Base-by-base conservation (phyloP, 1,140 invertebrate species). In the Cyphomyrmex costatus region DNA sequence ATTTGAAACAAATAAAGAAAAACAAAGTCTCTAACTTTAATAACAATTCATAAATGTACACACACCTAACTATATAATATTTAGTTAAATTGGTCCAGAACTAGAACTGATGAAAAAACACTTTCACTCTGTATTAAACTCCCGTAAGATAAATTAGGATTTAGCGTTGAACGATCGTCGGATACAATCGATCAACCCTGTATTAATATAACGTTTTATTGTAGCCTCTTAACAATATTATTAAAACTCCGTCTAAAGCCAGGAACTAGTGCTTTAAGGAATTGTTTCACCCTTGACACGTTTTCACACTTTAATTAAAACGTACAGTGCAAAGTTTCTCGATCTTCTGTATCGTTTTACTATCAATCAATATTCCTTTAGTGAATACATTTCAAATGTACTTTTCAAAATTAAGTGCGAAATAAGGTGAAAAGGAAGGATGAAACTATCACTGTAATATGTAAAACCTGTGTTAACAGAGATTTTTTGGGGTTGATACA, bases 231-330 rank as follows among this genome's bases (percentile, higher is more conserved):
- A 90, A 88, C 76, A 89, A 86, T 83, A 88, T 46, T 65, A 77
- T 76, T 88, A 49, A 24, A 86, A 58, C 63, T 65, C 33, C 61
- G n/a, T 65, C 66, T 86, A 79, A 87, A 85, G 79, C 68, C 68
- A 91, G 89, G 90, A 91, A 91, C 90, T 91, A 83, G 56, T 70
- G 86, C 61, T 80, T 90, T 86, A 86, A 90, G 79, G 76, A 86
- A 77, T 60, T 86, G 78, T 85, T 36, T 65, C 73, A 82, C 36
- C 63, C 68, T 30, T 85, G 42, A 33, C 65, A 51, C 60, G 12
- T 83, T 58, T 83, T 86, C 74, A 86, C 12, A 65, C 58, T 83
- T 77, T 66, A 80, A 70, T 80, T 80, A 89, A 86, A 89, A 89
- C 49, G 58, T 65, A 89, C 36, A 70, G 21, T n/a, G n/a, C 60